These are phyloP conservation scores for Acrobasis suavella DNA, from an alignment of 2,888 invertebrate species.

Conservation along the genomic window DNA sequence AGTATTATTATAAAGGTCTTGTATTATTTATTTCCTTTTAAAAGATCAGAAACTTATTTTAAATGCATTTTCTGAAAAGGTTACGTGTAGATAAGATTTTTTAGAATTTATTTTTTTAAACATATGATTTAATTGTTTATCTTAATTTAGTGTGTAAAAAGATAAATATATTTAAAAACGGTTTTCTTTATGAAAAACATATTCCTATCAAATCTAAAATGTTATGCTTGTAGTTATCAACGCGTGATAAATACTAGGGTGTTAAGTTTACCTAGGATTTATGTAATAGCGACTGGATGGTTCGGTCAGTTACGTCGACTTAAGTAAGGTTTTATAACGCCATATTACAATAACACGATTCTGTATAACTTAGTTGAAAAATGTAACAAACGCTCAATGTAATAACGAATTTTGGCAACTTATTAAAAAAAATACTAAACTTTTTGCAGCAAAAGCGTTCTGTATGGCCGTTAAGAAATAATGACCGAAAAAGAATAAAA, in stretches of 20 bases:
- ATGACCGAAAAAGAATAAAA: conserved; percentile 1
- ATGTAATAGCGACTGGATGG: conserved; percentile 45
- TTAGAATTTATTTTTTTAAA: too few relatives aligned
- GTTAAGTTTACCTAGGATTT: conserved; percentile 30
- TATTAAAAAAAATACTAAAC: not conserved
- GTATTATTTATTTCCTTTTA: too few relatives aligned
- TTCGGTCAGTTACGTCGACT: conserved; percentile 52
- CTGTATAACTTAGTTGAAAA: conserved; percentile 35
- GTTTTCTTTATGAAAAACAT: not conserved
- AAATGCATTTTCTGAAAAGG: too few relatives aligned
- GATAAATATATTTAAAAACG: too few relatives aligned
- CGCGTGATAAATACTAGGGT: conserved; percentile 26
- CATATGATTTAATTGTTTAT: too few relatives aligned
- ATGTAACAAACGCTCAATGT: conserved; percentile 25
- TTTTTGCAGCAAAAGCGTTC: not conserved
- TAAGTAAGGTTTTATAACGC: conserved; percentile 64
- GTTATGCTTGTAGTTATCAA: conserved; percentile 7
- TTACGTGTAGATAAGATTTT: too few relatives aligned
- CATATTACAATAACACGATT: conserved; percentile 36
- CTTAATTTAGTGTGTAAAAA: too few relatives aligned
- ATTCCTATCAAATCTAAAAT: not conserved
- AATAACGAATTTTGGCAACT: conserved; percentile 14
- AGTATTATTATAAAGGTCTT: too few relatives aligned
- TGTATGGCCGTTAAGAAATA: conserved; percentile 1
- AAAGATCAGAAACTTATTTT: too few relatives aligned